Conservation (phyloP, 2,797 vertebrate genomes). For the Tapera naevia region DNA sequence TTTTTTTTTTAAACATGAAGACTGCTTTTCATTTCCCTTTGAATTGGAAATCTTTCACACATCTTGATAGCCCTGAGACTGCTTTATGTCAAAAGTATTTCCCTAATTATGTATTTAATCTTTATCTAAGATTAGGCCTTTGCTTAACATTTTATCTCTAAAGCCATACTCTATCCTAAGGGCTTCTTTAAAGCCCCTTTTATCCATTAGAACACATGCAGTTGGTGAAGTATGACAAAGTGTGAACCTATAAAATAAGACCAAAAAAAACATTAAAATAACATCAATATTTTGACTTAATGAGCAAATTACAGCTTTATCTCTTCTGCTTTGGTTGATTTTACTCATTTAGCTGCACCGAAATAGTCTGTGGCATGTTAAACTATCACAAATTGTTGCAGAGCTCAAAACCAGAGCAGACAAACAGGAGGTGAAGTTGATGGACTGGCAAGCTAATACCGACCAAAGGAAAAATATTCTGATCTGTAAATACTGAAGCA, state of each 20-base stretch:
- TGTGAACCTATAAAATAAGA: slow-evolving; percentile 19
- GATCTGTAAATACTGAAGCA: too few relatives aligned
- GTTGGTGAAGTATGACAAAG: slow-evolving; percentile 18
- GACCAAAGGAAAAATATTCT: not conserved
- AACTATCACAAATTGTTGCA: not conserved
- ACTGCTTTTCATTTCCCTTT: not conserved
- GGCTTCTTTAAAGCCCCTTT: slow-evolving; percentile 32
- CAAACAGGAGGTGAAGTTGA: not conserved
- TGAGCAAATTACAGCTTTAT: not conserved
- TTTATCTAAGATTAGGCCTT: not conserved
- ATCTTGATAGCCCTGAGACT: not conserved
- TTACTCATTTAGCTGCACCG: not conserved
- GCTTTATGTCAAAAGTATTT: not conserved
- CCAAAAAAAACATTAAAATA: not conserved
- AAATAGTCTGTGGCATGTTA: not conserved
- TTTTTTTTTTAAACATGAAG: not conserved
- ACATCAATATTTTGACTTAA: not conserved
- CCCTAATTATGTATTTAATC: slow-evolving; percentile 20
- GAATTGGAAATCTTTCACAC: not conserved
- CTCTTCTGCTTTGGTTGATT: not conserved
- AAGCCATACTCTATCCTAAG: slow-evolving; percentile 5
- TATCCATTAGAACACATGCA: slow-evolving; percentile 9
- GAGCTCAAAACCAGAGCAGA: not conserved
- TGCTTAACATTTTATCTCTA: not conserved
- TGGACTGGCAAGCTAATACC: not conserved